Base-by-base conservation (phyloP, 2,797 vertebrate species). In the Neostethus bicornis region DNA sequence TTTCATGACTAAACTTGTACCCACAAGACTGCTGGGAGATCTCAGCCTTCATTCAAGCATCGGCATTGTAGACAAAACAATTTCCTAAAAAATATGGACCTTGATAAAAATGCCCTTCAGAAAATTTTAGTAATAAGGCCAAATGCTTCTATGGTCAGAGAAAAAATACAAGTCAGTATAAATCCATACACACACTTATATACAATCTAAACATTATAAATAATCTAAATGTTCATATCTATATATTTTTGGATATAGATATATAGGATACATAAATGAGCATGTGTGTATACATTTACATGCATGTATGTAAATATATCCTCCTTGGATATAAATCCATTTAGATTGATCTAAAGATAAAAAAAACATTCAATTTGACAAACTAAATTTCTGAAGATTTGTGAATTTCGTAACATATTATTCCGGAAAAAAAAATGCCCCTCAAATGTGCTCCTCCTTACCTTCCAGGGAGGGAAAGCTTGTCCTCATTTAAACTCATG, bases 401-500 rank as follows among this genome's bases (percentile, higher is more conserved):
- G n/a, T n/a, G n/a, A n/a, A n/a, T n/a, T n/a, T 66, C 26, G 57
- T 8, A 52, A 47, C 38, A 7, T n/a, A 20, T 66, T 35, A 1
- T 32, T 39, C 35, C 46, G 25, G 20, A 59, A 54, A 35, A 35
- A 29, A 35, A 29, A n/a, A 68, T 10, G 20, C 8, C 28, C 28
- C 10, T 9, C 25, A 1, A n/a, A 38, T 28, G 21, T 32, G 58
- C 51, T 51, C 21, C 51, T 51, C 21, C 88, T 86, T 87, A 88
- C 87, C 86, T 87, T 89, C 63, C 73, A 79, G 72, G 80, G 71
- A 80, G 62, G 69, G 38, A 63, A 69, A 51, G 6, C 29, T 70
- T 69, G 67, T 81, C 75, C 82, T 87, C 79, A 81, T 34, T 61
- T 75, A 85, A 74, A 87, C 80, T 85, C 85, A 88, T 89, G 80